These are phyloP conservation scores for Sinotaia quadrata DNA, from an alignment of 2,888 invertebrate species.

Conservation along the genomic window DNA sequence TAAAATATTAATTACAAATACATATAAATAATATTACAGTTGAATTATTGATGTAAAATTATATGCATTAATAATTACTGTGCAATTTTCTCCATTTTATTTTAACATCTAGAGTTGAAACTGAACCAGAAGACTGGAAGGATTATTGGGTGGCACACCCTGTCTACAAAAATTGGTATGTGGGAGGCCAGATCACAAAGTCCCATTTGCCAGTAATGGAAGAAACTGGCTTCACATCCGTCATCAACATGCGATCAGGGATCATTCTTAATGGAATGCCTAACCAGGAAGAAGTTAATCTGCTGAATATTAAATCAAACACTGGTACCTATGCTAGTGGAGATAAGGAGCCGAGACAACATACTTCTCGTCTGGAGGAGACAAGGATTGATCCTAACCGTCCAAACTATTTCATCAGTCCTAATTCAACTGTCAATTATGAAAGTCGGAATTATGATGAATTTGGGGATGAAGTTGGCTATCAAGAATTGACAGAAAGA, in stretches of 20 bases:
- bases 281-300: constrained; percentile 57
- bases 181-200: constrained; percentile 58
- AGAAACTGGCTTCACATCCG: constrained; percentile 48
- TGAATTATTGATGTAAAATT: no score
- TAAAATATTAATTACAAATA: no score
- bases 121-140: constrained; percentile 53
- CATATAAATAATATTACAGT: no score
- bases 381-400: constrained; percentile 45
- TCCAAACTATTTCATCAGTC: constrained; percentile 48
- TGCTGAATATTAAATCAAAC: constrained; percentile 56
- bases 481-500: constrained; percentile 55
- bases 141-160: constrained; percentile 63
- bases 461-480: constrained; percentile 65
- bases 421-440: constrained; percentile 51
- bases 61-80: no score
- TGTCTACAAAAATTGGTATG: constrained; percentile 58
- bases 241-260: constrained; percentile 59
- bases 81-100: no score
- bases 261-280: constrained; percentile 44
- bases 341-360: constrained; percentile 48
- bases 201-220: constrained; percentile 52
- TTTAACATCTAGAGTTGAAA: constrained; percentile 46
- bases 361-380: constrained; percentile 40
- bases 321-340: constrained; percentile 53
- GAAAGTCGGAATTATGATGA: constrained; percentile 55